Evolutionary conservation across 2,888 invertebrate species (phyloP), one percentile per base, ranked within the genome.

Genomic region (Ormyrus nitidulus): DNA sequence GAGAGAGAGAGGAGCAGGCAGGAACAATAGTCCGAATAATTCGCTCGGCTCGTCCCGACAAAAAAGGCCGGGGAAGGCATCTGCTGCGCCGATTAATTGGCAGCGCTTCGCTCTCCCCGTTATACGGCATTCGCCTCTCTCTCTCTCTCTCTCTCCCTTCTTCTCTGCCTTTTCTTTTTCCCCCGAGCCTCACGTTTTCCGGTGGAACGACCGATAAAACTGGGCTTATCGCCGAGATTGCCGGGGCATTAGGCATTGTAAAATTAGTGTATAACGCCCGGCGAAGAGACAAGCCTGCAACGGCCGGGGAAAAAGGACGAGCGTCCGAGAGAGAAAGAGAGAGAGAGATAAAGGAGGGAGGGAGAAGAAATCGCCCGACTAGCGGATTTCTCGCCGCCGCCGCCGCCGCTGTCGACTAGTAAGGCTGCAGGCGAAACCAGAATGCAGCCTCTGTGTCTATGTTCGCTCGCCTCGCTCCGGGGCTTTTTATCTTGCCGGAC

Each of bases 351-450:
- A 19, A 19, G 19, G 19, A 19, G 19, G 19, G 19, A 19, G 19
- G 19, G 70, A 59, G 65, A 75, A 70, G 73, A 69, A 79, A 79
- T 73, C 64, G 73, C 61, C 11, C 66, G 77, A 71, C 56, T 74
- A 75, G 79, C 74, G 79, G 79, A 70, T 75, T 79, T 74, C 79
- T 79, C 75, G 64, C 65, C 69, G 68, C 62, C 68, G 74, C 58
- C 49, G 54, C 65, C 59, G 46, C 59, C 65, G 68, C 62, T 65
- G 68, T 61, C 66, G 78, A 59, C 62, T 68, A 65, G 77, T 53
- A n/a, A 72, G 77, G 53, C 54, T 11, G 49, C 62, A 44, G 68
- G 48, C 56, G 19, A 85, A 87, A 88, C 86, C 86, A 87, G 88
- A 87, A 88, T 88, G 85, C 86, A 70, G 49, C 61, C 54, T 62